Evolutionary conservation across 2,113 vertebrate species (phyloP), one percentile per base, ranked within the genome.

Genomic region (Xyliphius kryptos): DNA sequence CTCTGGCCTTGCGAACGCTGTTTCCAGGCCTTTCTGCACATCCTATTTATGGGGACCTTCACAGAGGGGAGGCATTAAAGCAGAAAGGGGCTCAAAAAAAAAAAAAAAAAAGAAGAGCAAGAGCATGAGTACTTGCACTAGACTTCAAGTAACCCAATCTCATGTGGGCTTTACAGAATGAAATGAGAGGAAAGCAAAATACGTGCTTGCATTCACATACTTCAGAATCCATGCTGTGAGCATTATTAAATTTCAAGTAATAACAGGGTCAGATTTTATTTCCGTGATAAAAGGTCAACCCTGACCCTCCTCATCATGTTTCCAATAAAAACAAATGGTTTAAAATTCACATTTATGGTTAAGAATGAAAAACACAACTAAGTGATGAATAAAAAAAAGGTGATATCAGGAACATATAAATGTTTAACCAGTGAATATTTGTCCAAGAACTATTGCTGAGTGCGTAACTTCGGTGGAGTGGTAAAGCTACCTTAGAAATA

Each of bases 211-310:
- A 41, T 32, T 56, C 61, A 44, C 46, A 56, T 40, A 32, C 40
- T 50, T 17, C 46, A 16, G 49, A 48, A 72, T 58, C 56, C 73
- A 72, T 60, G 75, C 63, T 26, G 69, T 60, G 75, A 68, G 37
- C 52, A 56, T 75, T 74, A 79, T 77, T 79, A 66, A 58, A 77
- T 77, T 73, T 79, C 58, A 61, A 55, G 38, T 53, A 66, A 74
- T 64, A 61, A 63, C 63, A 63, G 47, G 52, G 68, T 63, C 60
- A 26, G 46, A 6, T 67, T 63, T 54, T 63, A 59, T 55, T 70
- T 60, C 67, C 57, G 22, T 51, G 58, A 15, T 62, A 20, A 54
- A 59, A 68, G 70, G 66, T 72, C 64, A 59, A 6, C 49, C 15
- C 37, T 54, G 48, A 52, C 26, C 59, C 54, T 72, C 32, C 47